A percentile compares a stretch with the other conserved stretches of the same genome.
phyloP scores from a whole-genome alignment of 2,113 vertebrate species.

The Clarias macrocephalus region DNA sequence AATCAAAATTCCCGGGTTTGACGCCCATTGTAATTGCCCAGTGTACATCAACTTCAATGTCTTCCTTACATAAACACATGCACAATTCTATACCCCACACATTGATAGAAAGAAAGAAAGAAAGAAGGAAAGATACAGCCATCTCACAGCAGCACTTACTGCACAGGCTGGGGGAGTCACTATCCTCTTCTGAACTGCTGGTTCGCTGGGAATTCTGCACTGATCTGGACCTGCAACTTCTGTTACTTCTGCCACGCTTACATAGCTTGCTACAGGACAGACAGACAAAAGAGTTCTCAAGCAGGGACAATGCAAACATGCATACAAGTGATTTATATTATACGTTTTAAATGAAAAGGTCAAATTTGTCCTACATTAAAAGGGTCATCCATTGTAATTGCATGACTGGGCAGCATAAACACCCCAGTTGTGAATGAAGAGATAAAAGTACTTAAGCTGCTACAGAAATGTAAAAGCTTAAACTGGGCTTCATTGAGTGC shows the following conservation, averaged over 20 bases:
- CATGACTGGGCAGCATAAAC: not conserved
- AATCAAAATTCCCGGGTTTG: too few relatives aligned
- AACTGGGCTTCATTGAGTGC: too few relatives aligned
- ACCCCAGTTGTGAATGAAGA: not conserved
- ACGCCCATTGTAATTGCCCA: too few relatives aligned
- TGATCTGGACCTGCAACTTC: conserved; percentile 50
- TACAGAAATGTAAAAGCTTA: not conserved
- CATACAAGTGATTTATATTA: not conserved
- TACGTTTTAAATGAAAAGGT: too few relatives aligned
- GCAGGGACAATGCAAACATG: not conserved
- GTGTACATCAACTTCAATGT: not conserved
- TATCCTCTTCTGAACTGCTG: conserved; percentile 74
- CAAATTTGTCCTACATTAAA: too few relatives aligned
- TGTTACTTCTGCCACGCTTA: conserved; percentile 58
- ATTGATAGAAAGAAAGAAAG: too few relatives aligned
- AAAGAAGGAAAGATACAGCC: too few relatives aligned
- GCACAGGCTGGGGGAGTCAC: conserved; percentile 45
- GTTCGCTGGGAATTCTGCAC: conserved; percentile 60
- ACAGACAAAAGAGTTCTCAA: not conserved
- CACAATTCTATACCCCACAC: not conserved
- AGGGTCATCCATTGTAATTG: not conserved
- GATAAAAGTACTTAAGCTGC: not conserved
- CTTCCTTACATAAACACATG: not conserved
- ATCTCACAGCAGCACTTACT: conserved; percentile 61
- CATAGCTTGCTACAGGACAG: conserved; percentile 58